Evolutionary conservation across 2,797 vertebrate species (phyloP), one percentile per base, ranked within the genome.

Genomic region (Rhabdomys pumilio): DNA sequence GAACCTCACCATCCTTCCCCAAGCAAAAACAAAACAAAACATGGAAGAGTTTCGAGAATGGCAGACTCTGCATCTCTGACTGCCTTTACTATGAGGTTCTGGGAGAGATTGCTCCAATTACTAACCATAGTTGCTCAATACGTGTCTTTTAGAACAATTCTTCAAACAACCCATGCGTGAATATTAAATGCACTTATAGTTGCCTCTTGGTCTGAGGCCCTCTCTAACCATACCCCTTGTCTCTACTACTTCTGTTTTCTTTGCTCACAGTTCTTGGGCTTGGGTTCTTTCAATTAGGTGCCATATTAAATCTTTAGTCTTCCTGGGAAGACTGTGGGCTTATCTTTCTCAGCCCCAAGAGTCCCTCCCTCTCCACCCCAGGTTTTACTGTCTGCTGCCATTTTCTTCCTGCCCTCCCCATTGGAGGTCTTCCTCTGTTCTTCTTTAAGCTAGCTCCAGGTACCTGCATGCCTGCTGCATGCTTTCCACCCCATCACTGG

Each of bases 351-450:
- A 11, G 69, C 19, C n/a, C 19, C 22, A 20, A 34, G 34, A n/a
- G 9, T n/a, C 11, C 0, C 5, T n/a, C 11, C 0, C 5, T 41
- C 2, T 34, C 8, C 86, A 31, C 44, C n/a, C 20, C 0, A 17
- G 41, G 53, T 22, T 22, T 15, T 44, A 44, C 4, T 22, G 0
- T 41, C 41, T 75, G 77, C 14, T 44, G 14, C 10, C 53, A 82
- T n/a, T 24, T 75, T 65, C 79, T 38, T 57, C 34, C 41, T 72
- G 41, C 9, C 20, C 1, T 14, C 11, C 22, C 14, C 22, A 63
- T 72, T 83, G 38, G 69, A 10, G 1, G 24, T 31, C 6, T 20
- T 0, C 44, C 31, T 38, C 3, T n/a, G 38, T 12, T 22, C n/a
- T 0, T 47, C 11, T n/a, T 19, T 31, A 11, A 67, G 55, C 24